Evolutionary conservation across 2,113 vertebrate genomes (phyloP).

Genomic region (Sialia sialis): DNA sequence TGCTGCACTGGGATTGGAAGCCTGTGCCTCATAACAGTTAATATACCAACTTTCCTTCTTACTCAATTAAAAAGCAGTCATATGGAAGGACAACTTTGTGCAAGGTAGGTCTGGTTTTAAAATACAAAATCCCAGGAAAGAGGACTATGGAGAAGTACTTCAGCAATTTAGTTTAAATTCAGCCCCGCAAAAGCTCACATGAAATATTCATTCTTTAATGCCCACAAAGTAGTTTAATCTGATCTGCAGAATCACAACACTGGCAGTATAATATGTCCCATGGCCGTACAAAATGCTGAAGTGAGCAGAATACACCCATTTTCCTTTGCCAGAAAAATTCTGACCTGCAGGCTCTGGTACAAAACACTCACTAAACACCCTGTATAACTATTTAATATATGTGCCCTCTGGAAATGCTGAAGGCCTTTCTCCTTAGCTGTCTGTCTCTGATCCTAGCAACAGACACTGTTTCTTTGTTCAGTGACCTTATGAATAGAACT

Average conservation of each 20-base stretch:
- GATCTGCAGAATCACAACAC: constrained; percentile 63
- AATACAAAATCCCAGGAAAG: constrained; percentile 29
- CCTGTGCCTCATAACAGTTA: background rate
- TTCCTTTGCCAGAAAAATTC: constrained; percentile 28
- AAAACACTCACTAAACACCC: constrained; percentile 1
- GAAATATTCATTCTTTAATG: constrained; percentile 78
- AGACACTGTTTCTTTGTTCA: background rate
- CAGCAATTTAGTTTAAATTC: constrained; percentile 62
- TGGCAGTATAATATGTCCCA: constrained; percentile 37
- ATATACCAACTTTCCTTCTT: background rate
- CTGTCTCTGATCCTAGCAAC: constrained; percentile 1
- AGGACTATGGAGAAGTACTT: constrained; percentile 22
- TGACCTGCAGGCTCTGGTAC: background rate
- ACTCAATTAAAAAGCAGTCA: background rate
- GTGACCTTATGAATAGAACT: background rate
- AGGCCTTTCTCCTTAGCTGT: background rate
- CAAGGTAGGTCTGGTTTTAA: background rate
- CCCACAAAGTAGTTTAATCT: constrained; percentile 69
- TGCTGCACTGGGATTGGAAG: background rate
- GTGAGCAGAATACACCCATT: background rate
- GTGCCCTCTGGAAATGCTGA: constrained; percentile 8
- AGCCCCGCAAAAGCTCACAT: constrained; percentile 52
- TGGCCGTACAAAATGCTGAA: constrained; percentile 54
- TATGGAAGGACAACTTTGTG: background rate
- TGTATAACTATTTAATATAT: background rate